A percentile compares a stretch with the other conserved stretches of the same genome.
These are phyloP conservation scores for Catalaphyllia jardinei DNA, from an alignment of 64 coral and sea anemone genomes.

Conservation along the genomic window DNA sequence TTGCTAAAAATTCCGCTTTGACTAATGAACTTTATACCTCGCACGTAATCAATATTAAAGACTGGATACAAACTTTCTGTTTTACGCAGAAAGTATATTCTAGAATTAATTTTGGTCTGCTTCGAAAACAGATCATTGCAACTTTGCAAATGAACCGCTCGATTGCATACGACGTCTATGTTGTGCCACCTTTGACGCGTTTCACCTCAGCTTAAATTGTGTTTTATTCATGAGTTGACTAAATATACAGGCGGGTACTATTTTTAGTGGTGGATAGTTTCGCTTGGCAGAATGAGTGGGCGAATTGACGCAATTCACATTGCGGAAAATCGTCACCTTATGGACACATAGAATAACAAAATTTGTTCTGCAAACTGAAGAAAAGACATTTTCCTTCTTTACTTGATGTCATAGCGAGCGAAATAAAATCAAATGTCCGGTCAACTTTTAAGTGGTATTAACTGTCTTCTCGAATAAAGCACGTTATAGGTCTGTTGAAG, in stretches of 20 bases:
- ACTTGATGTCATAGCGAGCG: not conserved
- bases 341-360: not conserved
- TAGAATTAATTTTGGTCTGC: not conserved
- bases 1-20: not conserved
- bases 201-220: too few relatives aligned
- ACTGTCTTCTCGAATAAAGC: not conserved
- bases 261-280: not conserved
- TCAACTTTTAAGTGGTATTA: not conserved
- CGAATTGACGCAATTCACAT: slow-evolving; percentile 13
- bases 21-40: not conserved
- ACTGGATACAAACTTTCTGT: not conserved
- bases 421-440: not conserved
- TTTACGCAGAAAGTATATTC: not conserved
- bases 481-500: not conserved
- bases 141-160: not conserved
- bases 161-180: too few relatives aligned
- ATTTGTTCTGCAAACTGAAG: not conserved
- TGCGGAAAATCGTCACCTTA: slow-evolving; percentile 33
- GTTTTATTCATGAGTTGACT: slow-evolving; percentile 16
- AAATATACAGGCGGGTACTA: slow-evolving; percentile 23
- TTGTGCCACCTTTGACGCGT: too few relatives aligned
- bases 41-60: not conserved
- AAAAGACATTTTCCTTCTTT: not conserved
- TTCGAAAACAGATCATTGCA: not conserved
- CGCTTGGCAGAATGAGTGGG: not conserved